Percentiles rank a stretch among this genome's conserved stretches.
Conservation (phyloP, 1,140 invertebrate species). For the Cyphomyrmex costatus region DNA sequence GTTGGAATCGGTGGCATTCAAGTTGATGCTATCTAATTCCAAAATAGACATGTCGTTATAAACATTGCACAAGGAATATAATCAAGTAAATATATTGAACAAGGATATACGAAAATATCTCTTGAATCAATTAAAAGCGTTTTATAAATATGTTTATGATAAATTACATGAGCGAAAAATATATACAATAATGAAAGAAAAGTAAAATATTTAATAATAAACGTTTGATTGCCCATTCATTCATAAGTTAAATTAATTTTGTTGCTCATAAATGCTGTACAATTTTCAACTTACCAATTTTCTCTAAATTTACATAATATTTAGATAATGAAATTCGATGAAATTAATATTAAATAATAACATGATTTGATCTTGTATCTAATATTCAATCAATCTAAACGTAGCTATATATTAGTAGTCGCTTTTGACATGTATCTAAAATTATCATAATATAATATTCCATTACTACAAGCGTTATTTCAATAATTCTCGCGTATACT, state of each 20-base stretch:
- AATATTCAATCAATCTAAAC: not conserved
- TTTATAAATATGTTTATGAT: not conserved
- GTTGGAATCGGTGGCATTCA: not conserved
- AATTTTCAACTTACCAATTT: not conserved
- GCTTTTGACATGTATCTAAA: conserved; percentile 27
- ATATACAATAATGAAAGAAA: not conserved
- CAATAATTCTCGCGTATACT: conserved; percentile 20
- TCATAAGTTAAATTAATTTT: not conserved
- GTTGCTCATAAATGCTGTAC: not conserved
- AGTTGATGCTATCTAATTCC: not conserved
- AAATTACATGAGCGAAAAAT: not conserved
- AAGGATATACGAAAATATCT: not conserved
- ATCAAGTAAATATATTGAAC: not conserved
- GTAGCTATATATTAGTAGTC: not conserved
- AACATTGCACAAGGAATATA: not conserved
- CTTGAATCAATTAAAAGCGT: not conserved
- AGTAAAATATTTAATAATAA: not conserved
- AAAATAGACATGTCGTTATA: not conserved
- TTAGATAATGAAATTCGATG: not conserved
- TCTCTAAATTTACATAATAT: not conserved
- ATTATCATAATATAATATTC: conserved; percentile 42
- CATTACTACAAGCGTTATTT: conserved; percentile 14
- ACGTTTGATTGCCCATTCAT: not conserved
- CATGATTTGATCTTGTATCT: not conserved
- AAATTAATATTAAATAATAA: conserved; percentile 26